Base-by-base conservation (phyloP, 2,113 vertebrate species). In the Oryzias melastigma region DNA sequence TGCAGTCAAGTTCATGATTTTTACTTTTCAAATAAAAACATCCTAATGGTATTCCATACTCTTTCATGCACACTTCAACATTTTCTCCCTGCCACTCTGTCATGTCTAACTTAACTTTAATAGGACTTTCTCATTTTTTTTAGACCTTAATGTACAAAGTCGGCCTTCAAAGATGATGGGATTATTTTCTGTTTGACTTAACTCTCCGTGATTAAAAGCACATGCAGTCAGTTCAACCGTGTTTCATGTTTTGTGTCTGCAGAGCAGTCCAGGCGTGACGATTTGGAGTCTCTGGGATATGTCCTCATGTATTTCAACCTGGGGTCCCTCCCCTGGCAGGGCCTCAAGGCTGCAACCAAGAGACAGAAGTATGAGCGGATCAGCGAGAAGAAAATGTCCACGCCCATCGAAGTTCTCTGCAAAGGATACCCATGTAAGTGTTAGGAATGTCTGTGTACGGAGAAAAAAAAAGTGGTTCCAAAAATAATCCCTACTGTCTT, bases 301-400 rank as follows among this genome's bases (percentile, higher is more conserved):
- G 96, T 98, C 76, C 95, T 98, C 65, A 98, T 98, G 96, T 98
- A 98, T 90, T 98, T 98, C 93, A 98, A 98, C 90, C 90, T 98
- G 90, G 96, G 96, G 70, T 98, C 96, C 0, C 91, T 98, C 90
- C 96, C 96, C 73, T 98, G 96, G 96, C 96, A 98, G 81, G 96
- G 96, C 75, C 94, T 98, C 73, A 98, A 98, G 81, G 96, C 96
- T 17, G 96, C 96, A 74, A 98, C 96, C 87, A 98, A 98, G 86
- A 95, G 96, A 83, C 96, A 98, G 90, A 98, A 98, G 80, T 98
- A 98, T 0, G 96, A 98, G 78, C 92, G 96, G n/a, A 98, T 98
- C 92, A 98, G 96, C 0, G 96, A 98, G 91, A 98, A 98, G 89
- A 98, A 98, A 89, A 98, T 98, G 96, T 98, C 96, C 10, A 98